Evolutionary conservation across 2,113 vertebrate species (phyloP), one percentile per base, ranked within the genome.

Genomic region (Tragelaphus buxtoni): DNA sequence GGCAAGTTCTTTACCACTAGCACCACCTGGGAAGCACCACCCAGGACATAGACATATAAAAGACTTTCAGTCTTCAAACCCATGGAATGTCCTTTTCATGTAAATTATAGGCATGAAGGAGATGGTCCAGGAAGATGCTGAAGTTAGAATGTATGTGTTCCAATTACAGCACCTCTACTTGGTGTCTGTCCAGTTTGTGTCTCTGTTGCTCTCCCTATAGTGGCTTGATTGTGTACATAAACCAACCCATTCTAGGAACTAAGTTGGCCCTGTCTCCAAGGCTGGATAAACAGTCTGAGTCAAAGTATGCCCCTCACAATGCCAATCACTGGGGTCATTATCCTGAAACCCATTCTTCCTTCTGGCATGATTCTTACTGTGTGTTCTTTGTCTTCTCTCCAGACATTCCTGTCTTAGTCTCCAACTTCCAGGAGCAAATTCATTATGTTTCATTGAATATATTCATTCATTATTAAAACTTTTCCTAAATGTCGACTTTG

Each of bases 391-490:
- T 49, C 5, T 45, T 94, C n/a, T 79, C 14, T 24, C 5, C 39
- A 14, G 11, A 18, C 4, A 65, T 90, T 93, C 90, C 82, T 61
- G 51, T 51, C 85, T 60, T 42, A 39, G 39, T 84, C 17, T 93
- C 69, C 74, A 58, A 91, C 39, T 94, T 97, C 65, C 26, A 77
- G 77, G 45, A 82, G 20, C 2, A 8, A 83, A 26, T 55, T 81
- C 30, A 24, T 72, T 79, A 56, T 82, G 45, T 56, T 89, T 83
- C 47, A 1, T 26, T 93, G 35, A 49, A 47, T 82, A 88, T 55
- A 51, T 77, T 76, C 42, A 86, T n/a, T 93, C 69, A 35, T 88
- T 88, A 74, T 95, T 85, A 92, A 95, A 96, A 61, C 18, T 61
- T 83, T 65, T 69, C 22, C 11, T 86, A 22, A 49, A 61, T 45